A percentile compares a stretch with the other conserved stretches of the same genome.
phyloP scores from a whole-genome alignment of 1,140 invertebrate genomes.

The Ips typographus region DNA sequence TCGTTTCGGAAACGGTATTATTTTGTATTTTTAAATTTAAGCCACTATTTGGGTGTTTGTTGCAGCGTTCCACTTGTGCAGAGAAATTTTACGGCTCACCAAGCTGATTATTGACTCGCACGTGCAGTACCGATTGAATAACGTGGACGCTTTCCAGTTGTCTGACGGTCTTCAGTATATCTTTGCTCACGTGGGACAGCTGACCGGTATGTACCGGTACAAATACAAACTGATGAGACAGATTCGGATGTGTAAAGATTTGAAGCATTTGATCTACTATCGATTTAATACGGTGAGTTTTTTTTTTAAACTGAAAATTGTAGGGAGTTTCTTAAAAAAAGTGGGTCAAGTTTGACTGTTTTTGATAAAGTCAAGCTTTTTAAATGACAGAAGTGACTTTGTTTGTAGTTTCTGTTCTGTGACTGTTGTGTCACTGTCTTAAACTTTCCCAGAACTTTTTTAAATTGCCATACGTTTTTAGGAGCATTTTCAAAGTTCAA shows the following conservation, averaged over 20 bases:
- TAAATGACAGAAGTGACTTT: too few species aligned
- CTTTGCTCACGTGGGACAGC: conserved; percentile 98
- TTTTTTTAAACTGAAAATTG: conserved; percentile 13
- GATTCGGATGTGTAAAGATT: conserved; percentile 99
- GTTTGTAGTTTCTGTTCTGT: too few species aligned
- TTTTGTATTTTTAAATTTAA: conserved; percentile 1
- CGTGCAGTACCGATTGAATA: conserved; percentile 98
- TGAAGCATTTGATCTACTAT: conserved; percentile 99
- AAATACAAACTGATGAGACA: conserved; percentile 99
- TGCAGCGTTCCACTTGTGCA: conserved; percentile 95
- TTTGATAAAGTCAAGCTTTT: too few species aligned
- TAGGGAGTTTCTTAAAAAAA: background rate
- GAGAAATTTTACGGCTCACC: conserved; percentile 96
- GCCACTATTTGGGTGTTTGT: conserved; percentile 31
- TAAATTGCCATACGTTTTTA: too few species aligned
- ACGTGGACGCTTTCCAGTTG: conserved; percentile 98
- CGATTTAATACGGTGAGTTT: conserved; percentile 93
- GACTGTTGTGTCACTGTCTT: too few species aligned
- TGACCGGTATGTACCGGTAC: conserved; percentile 99
- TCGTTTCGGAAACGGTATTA: conserved; percentile 93
- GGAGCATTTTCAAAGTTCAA: too few species aligned
- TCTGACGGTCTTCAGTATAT: conserved; percentile 99
- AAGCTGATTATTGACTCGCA: conserved; percentile 99
- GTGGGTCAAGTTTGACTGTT: background rate
- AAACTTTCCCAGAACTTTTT: too few species aligned